phyloP scores from a whole-genome alignment of 1,140 invertebrate genomes.

The Pectinophora gossypiella region DNA sequence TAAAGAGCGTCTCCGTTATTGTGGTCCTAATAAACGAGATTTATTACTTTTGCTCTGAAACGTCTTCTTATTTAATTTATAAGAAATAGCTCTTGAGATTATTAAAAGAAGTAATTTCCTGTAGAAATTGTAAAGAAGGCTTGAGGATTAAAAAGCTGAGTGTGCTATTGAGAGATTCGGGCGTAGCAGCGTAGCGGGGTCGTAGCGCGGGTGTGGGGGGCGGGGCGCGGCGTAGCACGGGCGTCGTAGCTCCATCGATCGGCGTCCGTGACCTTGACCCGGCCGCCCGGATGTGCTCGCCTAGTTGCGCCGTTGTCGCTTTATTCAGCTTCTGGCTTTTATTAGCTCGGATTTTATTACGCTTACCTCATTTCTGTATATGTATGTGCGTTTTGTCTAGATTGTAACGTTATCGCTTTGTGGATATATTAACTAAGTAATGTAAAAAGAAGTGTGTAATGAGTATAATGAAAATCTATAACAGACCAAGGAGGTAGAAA shows the following conservation, averaged over 20 bases:
- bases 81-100: too few species aligned
- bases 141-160: neutral
- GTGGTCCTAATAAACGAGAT: too few species aligned
- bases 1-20: too few species aligned
- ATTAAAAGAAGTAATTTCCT: neutral
- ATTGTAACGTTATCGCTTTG: too few species aligned
- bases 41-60: too few species aligned
- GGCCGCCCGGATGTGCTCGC: constrained; percentile 54
- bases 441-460: too few species aligned
- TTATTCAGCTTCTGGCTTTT: constrained; percentile 55
- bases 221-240: constrained; percentile 38
- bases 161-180: constrained; percentile 27
- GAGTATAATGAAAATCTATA: too few species aligned
- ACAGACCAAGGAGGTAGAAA: too few species aligned
- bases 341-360: constrained; percentile 53
- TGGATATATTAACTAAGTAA: too few species aligned
- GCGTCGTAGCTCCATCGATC: constrained; percentile 72
- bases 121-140: neutral
- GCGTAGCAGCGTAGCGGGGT: constrained; percentile 28
- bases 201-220: constrained; percentile 18
- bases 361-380: constrained; percentile 19
- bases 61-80: too few species aligned
- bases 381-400: too few species aligned
- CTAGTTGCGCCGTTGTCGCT: constrained; percentile 65
- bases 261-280: constrained; percentile 74